Base-by-base conservation (phyloP, 2,888 invertebrate species). In the Athrips mouffetella region DNA sequence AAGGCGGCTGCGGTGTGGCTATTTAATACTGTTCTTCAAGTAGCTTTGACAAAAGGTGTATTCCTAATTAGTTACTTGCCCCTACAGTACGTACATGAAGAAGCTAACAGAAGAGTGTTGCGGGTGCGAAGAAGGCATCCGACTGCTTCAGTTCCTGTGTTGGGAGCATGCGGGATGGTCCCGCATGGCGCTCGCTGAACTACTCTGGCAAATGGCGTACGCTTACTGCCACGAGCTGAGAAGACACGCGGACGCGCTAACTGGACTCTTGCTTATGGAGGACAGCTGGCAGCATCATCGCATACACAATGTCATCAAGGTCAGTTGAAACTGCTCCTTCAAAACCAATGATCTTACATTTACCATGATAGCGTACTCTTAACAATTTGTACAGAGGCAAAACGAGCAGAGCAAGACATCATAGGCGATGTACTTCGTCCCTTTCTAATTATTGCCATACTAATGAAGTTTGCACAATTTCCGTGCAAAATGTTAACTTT, bases 101-200 rank as follows among this genome's bases (percentile, higher is more conserved):
- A 98, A 98, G 80, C 89, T 98, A 35, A 96, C 98, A 11, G 98
- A 98, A 80, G 98, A 98, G 72, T 95, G 96, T 39, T 96, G 96
- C 79, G 93, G 94, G 35, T 94, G 96, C 42, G 98, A 98, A 58
- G 98, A 98, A 59, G 95, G 96, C 2, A 91, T 96, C 37, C 94
- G 96, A 72, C 86, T 98, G 52, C 84, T 98, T 29, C 96, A 98
- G 89, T 98, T 96, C 83, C 93, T 97, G 77, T 96, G 96, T 70
- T 98, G 98, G 98, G 98, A 98, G 82, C 98, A 98, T 87, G 96
- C 97, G 18, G 94, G 94, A 60, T 96, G 98, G 85, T 98, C 98
- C 23, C 93, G 96, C 55, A 92, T 92, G 13, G 96, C 97, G 41
- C 91, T 98, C 29, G 93, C 94, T 37, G 98, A 98, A 86, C 86